A percentile compares a stretch with the other conserved stretches of the same genome.
These are phyloP conservation scores for Cirrhinus mrigala DNA, from an alignment of 2,797 vertebrate genomes.

Conservation along the genomic window DNA sequence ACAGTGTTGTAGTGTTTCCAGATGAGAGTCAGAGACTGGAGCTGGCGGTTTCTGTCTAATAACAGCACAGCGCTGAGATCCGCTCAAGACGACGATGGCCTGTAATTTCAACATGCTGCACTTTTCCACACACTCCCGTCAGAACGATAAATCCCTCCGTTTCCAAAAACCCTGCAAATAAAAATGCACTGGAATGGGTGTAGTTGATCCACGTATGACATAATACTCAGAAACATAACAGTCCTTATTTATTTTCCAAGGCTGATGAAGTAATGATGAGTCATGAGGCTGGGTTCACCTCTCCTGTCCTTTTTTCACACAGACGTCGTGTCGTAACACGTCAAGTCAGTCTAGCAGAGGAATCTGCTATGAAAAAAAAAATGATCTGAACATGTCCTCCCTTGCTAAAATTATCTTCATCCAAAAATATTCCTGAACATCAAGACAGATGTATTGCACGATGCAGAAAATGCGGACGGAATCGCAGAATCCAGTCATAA, in stretches of 20 bases:
- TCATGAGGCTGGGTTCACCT: constrained; percentile 24
- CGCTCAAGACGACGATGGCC: background rate
- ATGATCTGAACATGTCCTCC: background rate
- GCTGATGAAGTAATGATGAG: background rate
- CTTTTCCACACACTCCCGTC: constrained; percentile 38
- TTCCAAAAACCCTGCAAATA: constrained; percentile 4
- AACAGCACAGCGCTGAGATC: constrained; percentile 37
- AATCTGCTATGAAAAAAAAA: background rate
- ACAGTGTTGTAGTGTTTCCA: constrained; percentile 50
- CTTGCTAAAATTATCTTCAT: background rate
- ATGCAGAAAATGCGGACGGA: too few relatives aligned
- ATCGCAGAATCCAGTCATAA: too few relatives aligned
- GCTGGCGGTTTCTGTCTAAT: constrained; percentile 33
- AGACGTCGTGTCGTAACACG: background rate
- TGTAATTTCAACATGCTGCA: constrained; percentile 49
- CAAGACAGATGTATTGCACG: background rate
- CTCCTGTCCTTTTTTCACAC: constrained; percentile 2
- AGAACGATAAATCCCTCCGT: background rate
- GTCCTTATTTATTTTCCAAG: background rate
- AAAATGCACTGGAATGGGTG: background rate
- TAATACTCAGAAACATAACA: background rate
- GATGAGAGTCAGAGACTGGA: constrained; percentile 24
- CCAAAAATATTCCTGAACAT: background rate
- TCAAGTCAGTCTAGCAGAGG: background rate
- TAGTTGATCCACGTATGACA: background rate